Base-by-base conservation (phyloP, 2,797 vertebrate species). In the Clarias pachynema region DNA sequence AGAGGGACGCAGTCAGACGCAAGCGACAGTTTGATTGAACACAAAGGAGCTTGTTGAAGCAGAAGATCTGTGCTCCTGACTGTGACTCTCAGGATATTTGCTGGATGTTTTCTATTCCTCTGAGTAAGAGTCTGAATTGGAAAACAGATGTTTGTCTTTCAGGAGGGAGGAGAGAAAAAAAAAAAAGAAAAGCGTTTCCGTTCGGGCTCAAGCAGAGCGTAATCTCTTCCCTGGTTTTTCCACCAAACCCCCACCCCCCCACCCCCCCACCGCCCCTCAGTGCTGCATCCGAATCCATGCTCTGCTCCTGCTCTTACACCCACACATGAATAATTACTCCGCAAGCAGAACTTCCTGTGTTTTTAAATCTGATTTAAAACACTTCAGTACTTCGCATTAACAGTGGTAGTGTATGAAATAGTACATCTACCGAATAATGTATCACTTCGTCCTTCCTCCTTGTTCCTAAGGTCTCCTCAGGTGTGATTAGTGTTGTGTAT, bases 111-210 rank as follows among this genome's bases (percentile, higher is more conserved):
- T 81, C 15, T 69, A 53, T 66, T 81, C 69, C 69, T 73, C 69
- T 60, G 78, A 85, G 84, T 85, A 20, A 65, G 59, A 75, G 44
- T 49, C 79, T 66, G 44, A 81, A 81, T 53, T 40, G 44, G 69
- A 74, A 79, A 81, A 81, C 69, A 85, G 84, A 85, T 85, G 84
- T 75, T 85, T 85, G 84, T 85, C 84, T 85, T 81, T 63, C 40
- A 57, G 79, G 57, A 53, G 70, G 53, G 53, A 9, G n/a, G 34
- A 18, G 18, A 26, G n/a, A 66, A 16, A 29, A 29, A 66, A 29
- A 29, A 16, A 7, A 31, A 59, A 70, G 57, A 57, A 62, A 31
- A 22, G 18, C 12, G 15, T 49, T 81, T 85, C 78, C 60, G 40
- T 81, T 85, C 66, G 60, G 69, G 65, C 44, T 74, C 57, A 53